Evolutionary conservation across 1,140 invertebrate genomes (phyloP).

Genomic region (Lasaia peninsularis): DNA sequence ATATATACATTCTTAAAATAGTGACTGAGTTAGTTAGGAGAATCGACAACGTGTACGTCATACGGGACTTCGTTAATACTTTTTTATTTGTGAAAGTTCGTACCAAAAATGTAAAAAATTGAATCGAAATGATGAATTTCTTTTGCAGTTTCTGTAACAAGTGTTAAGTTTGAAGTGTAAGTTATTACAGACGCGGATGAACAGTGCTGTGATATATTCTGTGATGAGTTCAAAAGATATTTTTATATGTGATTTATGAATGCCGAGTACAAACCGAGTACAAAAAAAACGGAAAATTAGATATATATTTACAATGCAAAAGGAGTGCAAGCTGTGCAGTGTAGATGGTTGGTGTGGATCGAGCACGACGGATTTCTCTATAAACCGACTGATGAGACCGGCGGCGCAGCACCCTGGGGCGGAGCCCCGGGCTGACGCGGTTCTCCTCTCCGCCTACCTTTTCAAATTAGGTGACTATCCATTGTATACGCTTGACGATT

Average conservation of each 20-base stretch:
- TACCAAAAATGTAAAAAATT: neutral
- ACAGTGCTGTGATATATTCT: constrained; percentile 71
- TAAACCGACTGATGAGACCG: constrained; percentile 71
- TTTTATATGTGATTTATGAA: constrained; percentile 76
- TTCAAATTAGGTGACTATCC: constrained; percentile 77
- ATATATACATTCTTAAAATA: too few relatives aligned
- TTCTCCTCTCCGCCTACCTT: constrained; percentile 71
- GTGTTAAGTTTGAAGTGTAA: neutral
- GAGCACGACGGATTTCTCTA: constrained; percentile 67
- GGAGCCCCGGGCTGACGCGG: constrained; percentile 65
- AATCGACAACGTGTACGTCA: too few relatives aligned
- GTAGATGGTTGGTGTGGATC: constrained; percentile 52
- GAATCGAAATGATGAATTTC: too few relatives aligned
- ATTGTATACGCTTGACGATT: constrained; percentile 71
- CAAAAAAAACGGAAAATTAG: constrained; percentile 72
- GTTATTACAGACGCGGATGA: constrained; percentile 47
- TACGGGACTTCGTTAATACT: neutral
- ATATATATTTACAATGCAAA: constrained; percentile 73
- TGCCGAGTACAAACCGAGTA: constrained; percentile 76
- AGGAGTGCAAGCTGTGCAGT: constrained; percentile 74
- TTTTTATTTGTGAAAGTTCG: neutral
- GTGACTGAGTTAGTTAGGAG: too few relatives aligned
- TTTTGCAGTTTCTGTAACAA: neutral
- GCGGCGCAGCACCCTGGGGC: constrained; percentile 38
- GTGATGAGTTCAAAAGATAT: constrained; percentile 71